Base-by-base conservation (phyloP, 2,113 vertebrate species). In the Phalacrocorax brasilianus region DNA sequence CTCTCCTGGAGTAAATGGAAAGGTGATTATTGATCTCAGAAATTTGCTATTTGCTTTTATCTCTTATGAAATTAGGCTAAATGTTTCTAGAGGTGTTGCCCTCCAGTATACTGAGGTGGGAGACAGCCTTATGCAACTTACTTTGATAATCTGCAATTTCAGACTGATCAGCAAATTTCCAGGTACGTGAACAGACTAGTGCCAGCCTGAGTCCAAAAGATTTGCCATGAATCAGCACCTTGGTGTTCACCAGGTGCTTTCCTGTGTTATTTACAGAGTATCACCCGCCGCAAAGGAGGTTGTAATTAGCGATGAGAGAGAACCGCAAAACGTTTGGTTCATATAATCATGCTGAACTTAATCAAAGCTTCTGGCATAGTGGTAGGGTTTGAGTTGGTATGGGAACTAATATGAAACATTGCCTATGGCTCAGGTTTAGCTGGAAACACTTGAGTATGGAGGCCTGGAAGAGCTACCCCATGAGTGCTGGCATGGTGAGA, bases 141-240 rank as follows among this genome's bases (percentile, higher is more conserved):
- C 45, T 75, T n/a, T n/a, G 89, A 97, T 95, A 94, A 95, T 92
- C 92, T 95, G 74, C 74, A 8, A 82, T 97, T 97, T 85, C 91
- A 63, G 91, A 77, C 71, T 3, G 67, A 96, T 96, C 97, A 97
- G 95, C 97, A 97, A 91, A 95, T 97, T 97, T 97, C 81, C 24
- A 26, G 58, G 94, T 88, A 92, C 93, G 3, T 96, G 97, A 97
- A 96, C 94, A 96, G 97, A 95, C 97, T 93, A 91, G 97, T 92
- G 89, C 89, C 96, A 94, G 89, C 77, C 93, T 89, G 95, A 95
- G 80, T 4, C 92, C 93, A 79, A 49, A 82, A 94, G 91, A 96
- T 97, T 94, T 97, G 91, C 95, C 96, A 96, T 97, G 96, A 97
- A 96, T 97, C 97, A 97, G 97, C 97, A 95, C 87, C 74, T 88